phyloP scores from a whole-genome alignment of 2,113 vertebrate genomes.

The Fregata magnificens region DNA sequence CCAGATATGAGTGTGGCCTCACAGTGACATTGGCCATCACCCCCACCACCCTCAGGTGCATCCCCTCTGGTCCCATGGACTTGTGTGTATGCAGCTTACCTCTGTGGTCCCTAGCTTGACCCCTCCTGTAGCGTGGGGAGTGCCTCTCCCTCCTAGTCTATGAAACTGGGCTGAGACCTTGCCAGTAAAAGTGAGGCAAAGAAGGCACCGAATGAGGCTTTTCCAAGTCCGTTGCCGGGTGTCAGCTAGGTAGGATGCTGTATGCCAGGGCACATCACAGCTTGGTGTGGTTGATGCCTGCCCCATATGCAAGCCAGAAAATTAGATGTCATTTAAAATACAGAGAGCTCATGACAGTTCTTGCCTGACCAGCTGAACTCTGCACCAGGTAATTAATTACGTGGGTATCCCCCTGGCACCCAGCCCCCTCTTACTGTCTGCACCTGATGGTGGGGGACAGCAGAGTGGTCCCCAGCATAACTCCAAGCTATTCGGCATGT shows the following conservation, averaged over 20 bases:
- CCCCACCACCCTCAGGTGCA: not conserved
- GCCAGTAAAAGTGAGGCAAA: not conserved
- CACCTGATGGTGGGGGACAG: not conserved
- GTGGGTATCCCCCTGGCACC: not conserved
- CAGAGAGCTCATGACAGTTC: not conserved
- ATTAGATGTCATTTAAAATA: not conserved
- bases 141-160: not conserved
- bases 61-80: not conserved
- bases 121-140: not conserved
- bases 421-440: not conserved
- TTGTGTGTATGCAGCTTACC: not conserved
- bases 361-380: not conserved
- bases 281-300: not conserved
- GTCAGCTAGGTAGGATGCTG: not conserved
- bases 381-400: not conserved
- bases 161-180: not conserved
- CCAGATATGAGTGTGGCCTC: not conserved
- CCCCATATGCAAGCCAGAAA: not conserved
- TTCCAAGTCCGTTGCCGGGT: not conserved
- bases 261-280: not conserved
- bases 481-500: not conserved
- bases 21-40: not conserved
- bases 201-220: not conserved
- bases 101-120: not conserved
- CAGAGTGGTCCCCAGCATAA: not conserved